These are phyloP conservation scores for Sakesphorus luctuosus DNA, from an alignment of 2,113 vertebrate genomes.

Conservation along the genomic window DNA sequence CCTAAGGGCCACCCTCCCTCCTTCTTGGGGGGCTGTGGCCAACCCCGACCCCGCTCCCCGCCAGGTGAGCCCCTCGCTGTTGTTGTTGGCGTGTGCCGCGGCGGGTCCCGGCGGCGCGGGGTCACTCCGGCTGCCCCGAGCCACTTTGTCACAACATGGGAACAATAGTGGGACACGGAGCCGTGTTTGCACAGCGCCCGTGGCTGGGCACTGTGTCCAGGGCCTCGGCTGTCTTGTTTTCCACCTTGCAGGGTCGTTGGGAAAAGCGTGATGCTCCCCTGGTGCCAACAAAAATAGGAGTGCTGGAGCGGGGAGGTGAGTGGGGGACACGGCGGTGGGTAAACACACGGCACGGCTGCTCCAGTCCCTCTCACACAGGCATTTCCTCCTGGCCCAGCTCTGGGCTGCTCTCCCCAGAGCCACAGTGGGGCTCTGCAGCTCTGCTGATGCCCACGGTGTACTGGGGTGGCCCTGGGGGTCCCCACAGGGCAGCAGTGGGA, in stretches of 20 bases:
- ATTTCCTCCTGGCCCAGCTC: background rate
- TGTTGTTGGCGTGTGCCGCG: constrained; percentile 65
- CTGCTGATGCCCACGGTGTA: background rate
- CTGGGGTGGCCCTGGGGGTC: background rate
- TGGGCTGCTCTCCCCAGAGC: background rate
- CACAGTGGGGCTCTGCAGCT: background rate
- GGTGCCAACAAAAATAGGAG: constrained; percentile 75
- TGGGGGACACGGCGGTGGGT: background rate
- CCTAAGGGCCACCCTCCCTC: constrained; percentile 17
- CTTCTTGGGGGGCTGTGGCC: constrained; percentile 49
- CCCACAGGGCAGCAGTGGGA: background rate
- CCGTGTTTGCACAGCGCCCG: background rate
- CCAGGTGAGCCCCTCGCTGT: constrained; percentile 52
- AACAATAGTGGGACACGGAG: constrained; percentile 65
- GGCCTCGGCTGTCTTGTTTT: constrained; percentile 66
- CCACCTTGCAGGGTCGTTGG: constrained; percentile 37
- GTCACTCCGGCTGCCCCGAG: background rate
- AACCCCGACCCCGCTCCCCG: background rate
- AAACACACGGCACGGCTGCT: background rate
- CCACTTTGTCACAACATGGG: constrained; percentile 74
- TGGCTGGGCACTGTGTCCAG: background rate
- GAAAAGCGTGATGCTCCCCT: background rate
- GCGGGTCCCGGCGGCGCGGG: background rate
- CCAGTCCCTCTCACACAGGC: background rate
- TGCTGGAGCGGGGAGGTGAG: constrained; percentile 37